Percentiles rank a stretch among this genome's conserved stretches.
These are phyloP conservation scores for Rhipidura dahli DNA, from an alignment of 2,113 vertebrate genomes.

Conservation along the genomic window DNA sequence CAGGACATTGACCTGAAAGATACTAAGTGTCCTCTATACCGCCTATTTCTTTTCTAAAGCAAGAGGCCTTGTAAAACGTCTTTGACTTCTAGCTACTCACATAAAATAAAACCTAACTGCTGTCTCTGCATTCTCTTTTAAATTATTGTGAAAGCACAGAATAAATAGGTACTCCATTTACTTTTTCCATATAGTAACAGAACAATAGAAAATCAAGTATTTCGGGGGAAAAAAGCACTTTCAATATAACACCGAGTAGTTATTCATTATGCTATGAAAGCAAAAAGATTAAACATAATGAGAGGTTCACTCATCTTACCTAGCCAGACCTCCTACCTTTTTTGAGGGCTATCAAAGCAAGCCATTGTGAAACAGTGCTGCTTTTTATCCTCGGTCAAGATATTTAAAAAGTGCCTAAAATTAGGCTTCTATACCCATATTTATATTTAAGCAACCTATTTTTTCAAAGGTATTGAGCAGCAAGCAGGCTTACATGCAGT, in stretches of 20 bases:
- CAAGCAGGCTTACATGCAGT: neutral
- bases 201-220: slow-evolving; percentile 52
- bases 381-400: slow-evolving; percentile 48
- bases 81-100: slow-evolving; percentile 53
- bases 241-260: slow-evolving; percentile 30
- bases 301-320: slow-evolving; percentile 38
- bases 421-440: slow-evolving; percentile 35
- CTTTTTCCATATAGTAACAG: slow-evolving; percentile 37
- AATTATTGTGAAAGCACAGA: slow-evolving; percentile 51
- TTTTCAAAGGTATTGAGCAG: slow-evolving; percentile 33
- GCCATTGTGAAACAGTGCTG: slow-evolving; percentile 33
- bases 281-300: slow-evolving; percentile 55
- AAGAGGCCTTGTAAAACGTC: slow-evolving; percentile 32
- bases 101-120: slow-evolving; percentile 50
- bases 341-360: slow-evolving; percentile 53
- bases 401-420: slow-evolving; percentile 27
- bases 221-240: slow-evolving; percentile 36
- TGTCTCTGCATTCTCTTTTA: slow-evolving; percentile 42
- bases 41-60: slow-evolving; percentile 47
- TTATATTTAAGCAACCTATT: slow-evolving; percentile 47
- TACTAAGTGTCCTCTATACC: slow-evolving; percentile 20
- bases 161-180: slow-evolving; percentile 52
- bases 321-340: slow-evolving; percentile 59
- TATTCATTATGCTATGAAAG: slow-evolving; percentile 56
- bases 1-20: slow-evolving; percentile 61